Evolutionary conservation across 2,797 vertebrate genomes (phyloP), one percentile per base, ranked within the genome.

Genomic region (Amblyopsis hoosieri): DNA sequence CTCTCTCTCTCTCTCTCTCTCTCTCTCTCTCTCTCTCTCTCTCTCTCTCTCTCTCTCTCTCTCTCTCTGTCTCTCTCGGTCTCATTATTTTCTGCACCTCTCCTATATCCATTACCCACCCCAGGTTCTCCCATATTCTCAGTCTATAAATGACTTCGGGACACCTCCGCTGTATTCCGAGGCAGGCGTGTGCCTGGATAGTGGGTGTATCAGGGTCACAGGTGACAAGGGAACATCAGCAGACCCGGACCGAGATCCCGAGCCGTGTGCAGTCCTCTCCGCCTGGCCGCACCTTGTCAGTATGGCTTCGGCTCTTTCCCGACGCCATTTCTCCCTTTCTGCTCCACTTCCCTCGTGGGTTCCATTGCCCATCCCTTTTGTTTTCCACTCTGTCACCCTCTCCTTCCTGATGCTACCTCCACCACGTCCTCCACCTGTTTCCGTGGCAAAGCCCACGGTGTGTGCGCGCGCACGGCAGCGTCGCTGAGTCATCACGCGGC

Each of bases 401-500:
- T 13, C 45, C 54, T 59, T 51, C 19, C 15, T 47, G 42, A 37
- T 37, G 33, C 45, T 58, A 46, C 54, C 69, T 69, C 69, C 17
- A 50, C 62, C 72, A 51, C 60, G 50, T 45, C 37, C 60, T 51
- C 47, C 54, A 46, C 74, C 66, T 29, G 45, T 57, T 54, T 37
- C 67, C 66, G 56, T 70, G 76, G 57, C 69, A 55, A 67, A 64
- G 23, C 45, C 71, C 74, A 65, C 71, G 54, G 58, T 75, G 66
- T 60, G 57, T 56, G 72, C 67, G 67, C 62, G 57, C 60, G 73
- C 67, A 6, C 67, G 47, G 3, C 85, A 74, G 67, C 74, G 64
- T 75, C 75, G 58, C 74, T 73, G 72, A 81, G 84, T 92, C 83
- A 87, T 89, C 85, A 77, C 62, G 60, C 71, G 76, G 85, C 78